Conservation (phyloP, 2,888 invertebrate genomes). For the Leptogaster cylindrica region DNA sequence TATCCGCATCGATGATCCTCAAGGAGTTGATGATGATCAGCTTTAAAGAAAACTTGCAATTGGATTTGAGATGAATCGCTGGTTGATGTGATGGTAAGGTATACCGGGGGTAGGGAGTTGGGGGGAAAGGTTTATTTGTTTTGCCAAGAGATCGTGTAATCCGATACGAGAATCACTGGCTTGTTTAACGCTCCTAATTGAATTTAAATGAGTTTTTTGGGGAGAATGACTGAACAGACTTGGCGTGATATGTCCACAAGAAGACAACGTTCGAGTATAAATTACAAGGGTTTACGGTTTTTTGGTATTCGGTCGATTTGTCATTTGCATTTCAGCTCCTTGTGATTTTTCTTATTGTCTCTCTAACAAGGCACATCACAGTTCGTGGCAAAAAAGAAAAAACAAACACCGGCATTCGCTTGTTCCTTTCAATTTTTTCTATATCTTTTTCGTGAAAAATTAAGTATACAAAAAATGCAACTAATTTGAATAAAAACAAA, state of each 20-base stretch:
- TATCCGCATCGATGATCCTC: background rate
- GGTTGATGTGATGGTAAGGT: too few relatives aligned
- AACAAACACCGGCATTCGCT: too few relatives aligned
- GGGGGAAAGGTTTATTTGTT: slow-evolving; percentile 22
- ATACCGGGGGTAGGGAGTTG: background rate
- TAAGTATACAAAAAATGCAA: too few relatives aligned
- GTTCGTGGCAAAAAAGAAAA: too few relatives aligned
- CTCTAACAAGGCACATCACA: too few relatives aligned
- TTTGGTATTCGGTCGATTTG: slow-evolving; percentile 6
- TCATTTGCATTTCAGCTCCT: slow-evolving; percentile 28
- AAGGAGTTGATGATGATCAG: background rate
- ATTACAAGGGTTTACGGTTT: slow-evolving; percentile 25
- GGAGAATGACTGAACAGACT: slow-evolving; percentile 22
- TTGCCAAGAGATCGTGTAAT: slow-evolving; percentile 34
- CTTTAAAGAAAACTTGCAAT: background rate
- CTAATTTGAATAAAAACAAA: too few relatives aligned
- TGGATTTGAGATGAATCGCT: too few relatives aligned
- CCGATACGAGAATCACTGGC: slow-evolving; percentile 16
- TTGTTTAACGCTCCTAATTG: slow-evolving; percentile 32
- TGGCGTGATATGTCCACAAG: slow-evolving; percentile 26
- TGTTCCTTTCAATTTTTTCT: too few relatives aligned
- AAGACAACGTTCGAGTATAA: slow-evolving; percentile 19
- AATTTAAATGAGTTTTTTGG: slow-evolving; percentile 39
- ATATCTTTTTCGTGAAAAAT: too few relatives aligned
- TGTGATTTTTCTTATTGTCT: background rate